These are phyloP conservation scores for Thamnophis sirtalis DNA, from an alignment of 2,113 vertebrate genomes.

Conservation along the genomic window DNA sequence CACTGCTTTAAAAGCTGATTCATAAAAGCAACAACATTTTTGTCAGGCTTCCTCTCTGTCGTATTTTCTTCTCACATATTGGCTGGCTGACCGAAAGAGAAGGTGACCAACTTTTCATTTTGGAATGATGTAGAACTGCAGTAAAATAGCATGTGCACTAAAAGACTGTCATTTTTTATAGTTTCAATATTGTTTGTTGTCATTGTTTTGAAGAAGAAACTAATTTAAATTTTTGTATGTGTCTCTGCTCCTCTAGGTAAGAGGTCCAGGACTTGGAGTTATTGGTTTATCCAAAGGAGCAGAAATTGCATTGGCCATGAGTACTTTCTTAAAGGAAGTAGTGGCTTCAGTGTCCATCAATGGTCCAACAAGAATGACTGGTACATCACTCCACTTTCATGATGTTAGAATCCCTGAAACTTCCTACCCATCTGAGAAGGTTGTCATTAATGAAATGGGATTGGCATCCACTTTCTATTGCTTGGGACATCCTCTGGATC, in stretches of 20 bases:
- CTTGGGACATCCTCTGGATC: neutral
- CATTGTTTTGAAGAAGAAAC: neutral
- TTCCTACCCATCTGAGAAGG: fast-evolving
- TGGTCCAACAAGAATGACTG: slow-evolving; percentile 29
- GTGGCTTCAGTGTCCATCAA: slow-evolving; percentile 64
- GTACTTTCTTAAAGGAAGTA: slow-evolving; percentile 49
- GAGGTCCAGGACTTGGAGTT: slow-evolving; percentile 54
- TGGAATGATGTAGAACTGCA: neutral
- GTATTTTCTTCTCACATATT: neutral
- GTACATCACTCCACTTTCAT: slow-evolving; percentile 37
- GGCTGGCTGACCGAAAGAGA: neutral
- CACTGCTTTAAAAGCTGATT: neutral
- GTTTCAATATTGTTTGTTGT: too few relatives aligned
- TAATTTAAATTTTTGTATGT: neutral
- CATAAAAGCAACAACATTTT: neutral
- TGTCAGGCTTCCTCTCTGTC: neutral
- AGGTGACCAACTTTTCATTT: neutral
- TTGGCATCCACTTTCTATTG: neutral
- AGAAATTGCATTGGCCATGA: slow-evolving; percentile 61
- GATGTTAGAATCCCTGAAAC: slow-evolving; percentile 27
- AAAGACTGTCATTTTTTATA: neutral
- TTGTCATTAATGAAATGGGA: neutral
- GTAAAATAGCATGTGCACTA: neutral
- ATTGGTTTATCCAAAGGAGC: slow-evolving; percentile 59
- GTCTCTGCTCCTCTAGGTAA: slow-evolving; percentile 46